A percentile compares a stretch with the other conserved stretches of the same genome.
phyloP scores from a whole-genome alignment of 2,888 invertebrate genomes.

The Tenthredo notha region DNA sequence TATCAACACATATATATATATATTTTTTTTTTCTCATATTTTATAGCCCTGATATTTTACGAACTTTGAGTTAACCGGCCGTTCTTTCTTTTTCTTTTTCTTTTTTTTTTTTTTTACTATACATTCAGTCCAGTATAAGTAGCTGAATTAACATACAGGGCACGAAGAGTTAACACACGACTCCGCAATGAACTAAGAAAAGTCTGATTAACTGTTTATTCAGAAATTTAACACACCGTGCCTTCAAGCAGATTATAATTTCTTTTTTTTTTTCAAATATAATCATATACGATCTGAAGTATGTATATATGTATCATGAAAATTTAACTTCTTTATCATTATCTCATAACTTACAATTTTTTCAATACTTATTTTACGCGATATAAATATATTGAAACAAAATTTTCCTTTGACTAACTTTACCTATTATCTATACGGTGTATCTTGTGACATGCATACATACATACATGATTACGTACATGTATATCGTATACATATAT shows the following conservation, averaged over 20 bases:
- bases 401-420: background rate
- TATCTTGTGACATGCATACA: background rate
- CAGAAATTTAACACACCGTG: background rate
- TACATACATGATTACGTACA: background rate
- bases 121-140: slow-evolving; percentile 21
- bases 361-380: background rate
- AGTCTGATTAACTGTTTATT: background rate
- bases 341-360: background rate
- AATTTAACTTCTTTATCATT: background rate
- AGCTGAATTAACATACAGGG: slow-evolving; percentile 30
- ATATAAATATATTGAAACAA: background rate
- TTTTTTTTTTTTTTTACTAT: background rate
- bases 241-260: background rate
- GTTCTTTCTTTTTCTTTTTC: background rate
- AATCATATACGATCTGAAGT: background rate
- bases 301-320: background rate
- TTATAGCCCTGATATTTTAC: background rate
- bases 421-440: background rate
- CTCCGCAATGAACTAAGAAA: background rate
- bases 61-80: background rate
- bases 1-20: background rate
- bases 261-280: background rate
- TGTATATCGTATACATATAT: background rate
- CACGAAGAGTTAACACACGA: background rate
- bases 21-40: background rate